phyloP scores from a whole-genome alignment of 2,888 invertebrate genomes.

The Polymixis lichenea region DNA sequence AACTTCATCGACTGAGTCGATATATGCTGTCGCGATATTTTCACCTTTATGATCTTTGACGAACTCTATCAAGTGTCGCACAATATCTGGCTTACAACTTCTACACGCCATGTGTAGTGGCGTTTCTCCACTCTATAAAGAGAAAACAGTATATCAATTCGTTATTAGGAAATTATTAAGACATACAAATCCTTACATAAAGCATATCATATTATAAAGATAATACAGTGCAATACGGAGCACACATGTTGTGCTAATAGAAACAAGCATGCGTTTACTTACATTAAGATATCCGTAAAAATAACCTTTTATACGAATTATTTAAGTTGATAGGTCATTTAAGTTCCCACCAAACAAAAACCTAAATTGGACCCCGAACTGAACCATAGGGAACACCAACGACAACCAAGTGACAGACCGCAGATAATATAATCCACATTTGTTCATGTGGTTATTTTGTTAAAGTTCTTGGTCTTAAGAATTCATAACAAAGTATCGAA shows the following conservation, averaged over 20 bases:
- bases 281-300: not conserved
- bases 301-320: not conserved
- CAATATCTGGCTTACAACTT: slow-evolving; percentile 96
- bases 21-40: slow-evolving; percentile 95
- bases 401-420: not conserved
- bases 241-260: not conserved
- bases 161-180: too few relatives aligned
- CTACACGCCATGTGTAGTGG: slow-evolving; percentile 98
- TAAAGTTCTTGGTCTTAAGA: not conserved
- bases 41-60: slow-evolving; percentile 94
- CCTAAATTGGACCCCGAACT: not conserved
- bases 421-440: not conserved
- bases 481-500: not conserved
- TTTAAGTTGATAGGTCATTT: too few relatives aligned
- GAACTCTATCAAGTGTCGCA: slow-evolving; percentile 95
- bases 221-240: too few relatives aligned
- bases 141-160: not conserved
- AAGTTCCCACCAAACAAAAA: not conserved
- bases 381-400: not conserved
- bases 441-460: too few relatives aligned
- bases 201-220: too few relatives aligned
- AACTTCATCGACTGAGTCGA: slow-evolving; percentile 97
- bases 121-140: slow-evolving; percentile 96
- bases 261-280: not conserved
- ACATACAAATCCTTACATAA: too few relatives aligned